Percentiles rank a stretch among this genome's conserved stretches.
phyloP scores from a whole-genome alignment of 1,140 invertebrate species.

The Drosophila pseudoananassae region DNA sequence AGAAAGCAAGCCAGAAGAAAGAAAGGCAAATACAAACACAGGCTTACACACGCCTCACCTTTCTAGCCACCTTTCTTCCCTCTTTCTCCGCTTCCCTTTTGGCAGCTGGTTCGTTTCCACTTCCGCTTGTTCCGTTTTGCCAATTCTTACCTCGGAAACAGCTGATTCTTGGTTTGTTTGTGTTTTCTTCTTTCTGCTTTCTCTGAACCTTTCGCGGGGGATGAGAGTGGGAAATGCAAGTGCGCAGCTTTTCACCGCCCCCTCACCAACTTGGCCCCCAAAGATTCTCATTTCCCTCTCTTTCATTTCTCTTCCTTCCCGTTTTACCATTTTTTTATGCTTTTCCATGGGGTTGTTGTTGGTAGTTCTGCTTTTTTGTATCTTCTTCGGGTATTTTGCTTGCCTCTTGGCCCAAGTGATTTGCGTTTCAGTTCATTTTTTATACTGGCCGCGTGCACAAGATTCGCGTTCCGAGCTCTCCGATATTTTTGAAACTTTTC shows the following conservation, averaged over 20 bases:
- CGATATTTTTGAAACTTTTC: slow-evolving; percentile 23
- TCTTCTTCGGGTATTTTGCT: slow-evolving; percentile 53
- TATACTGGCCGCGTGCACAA: slow-evolving; percentile 66
- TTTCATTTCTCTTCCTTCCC: slow-evolving; percentile 16
- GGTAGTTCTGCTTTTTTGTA: slow-evolving; percentile 47
- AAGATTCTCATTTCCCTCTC: slow-evolving; percentile 10
- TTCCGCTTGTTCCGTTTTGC: slow-evolving; percentile 56
- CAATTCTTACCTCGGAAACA: slow-evolving; percentile 55
- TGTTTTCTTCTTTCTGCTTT: slow-evolving; percentile 21
- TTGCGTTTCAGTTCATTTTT: slow-evolving; percentile 77
- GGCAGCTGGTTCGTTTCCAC: slow-evolving; percentile 59
- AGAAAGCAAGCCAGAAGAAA: slow-evolving; percentile 15
- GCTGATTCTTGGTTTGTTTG: slow-evolving; percentile 61
- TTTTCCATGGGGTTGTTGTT: slow-evolving; percentile 41
- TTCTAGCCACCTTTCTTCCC: neutral
- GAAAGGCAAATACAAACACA: slow-evolving; percentile 24
- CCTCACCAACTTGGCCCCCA: neutral
- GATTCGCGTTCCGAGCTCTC: slow-evolving; percentile 33
- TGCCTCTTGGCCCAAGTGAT: slow-evolving; percentile 63
- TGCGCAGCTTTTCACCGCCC: slow-evolving; percentile 60
- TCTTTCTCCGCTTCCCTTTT: neutral
- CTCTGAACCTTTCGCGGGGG: slow-evolving; percentile 7
- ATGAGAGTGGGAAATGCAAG: slow-evolving; percentile 63
- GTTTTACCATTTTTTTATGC: slow-evolving; percentile 2
- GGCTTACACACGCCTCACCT: slow-evolving; percentile 30